Evolutionary conservation across 2,888 invertebrate species (phyloP), one percentile per base, ranked within the genome.

Genomic region (Nomada fabriciana): DNA sequence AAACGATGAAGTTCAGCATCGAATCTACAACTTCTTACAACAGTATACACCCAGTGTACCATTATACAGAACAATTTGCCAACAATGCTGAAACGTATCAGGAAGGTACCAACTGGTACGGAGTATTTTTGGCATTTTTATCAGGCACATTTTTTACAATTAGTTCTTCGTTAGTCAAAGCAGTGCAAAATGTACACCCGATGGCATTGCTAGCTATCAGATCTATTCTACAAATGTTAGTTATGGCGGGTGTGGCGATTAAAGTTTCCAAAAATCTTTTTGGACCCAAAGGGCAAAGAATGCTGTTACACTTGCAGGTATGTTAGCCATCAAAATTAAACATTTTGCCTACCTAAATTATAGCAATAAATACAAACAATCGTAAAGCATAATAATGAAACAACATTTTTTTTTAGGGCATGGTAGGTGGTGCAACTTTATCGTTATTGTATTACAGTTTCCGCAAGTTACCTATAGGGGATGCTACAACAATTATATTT

Each of bases 401-500:
- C n/a, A 2, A 29, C 18, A 29, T 25, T 52, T 70, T 42, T 53
- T 78, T 89, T 86, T 85, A 94, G 94, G 94, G 94, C 36, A 57
- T 94, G 42, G 94, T 94, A 15, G 94, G 94, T 11, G 94, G 94
- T 59, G 89, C 94, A 70, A 94, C 94, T 0, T 86, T 94, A 20
- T 94, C 94, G 1, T 87, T 94, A 29, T 89, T 94, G 53, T 94
- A 94, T 88, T 94, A 94, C 81, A 94, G 94, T 67, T 94, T 94
- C 85, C 90, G 94, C 64, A 93, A 93, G 64, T 89, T 94, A 75
- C 94, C 94, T n/a, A 85, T 94, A 61, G 94, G 94, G 11, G 94
- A 94, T 89, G 94, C 94, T n/a, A 94, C 94, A 3, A 94, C 94
- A 2, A 94, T 94, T 53, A 94, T 94, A 84, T 94, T 94, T 88